A percentile compares a stretch with the other conserved stretches of the same genome.
These are phyloP conservation scores for Aurelia aurita complex sp. Pacific DNA, from an alignment of 30 jellyfish, hydroid and myxozoan species.

Conservation along the genomic window DNA sequence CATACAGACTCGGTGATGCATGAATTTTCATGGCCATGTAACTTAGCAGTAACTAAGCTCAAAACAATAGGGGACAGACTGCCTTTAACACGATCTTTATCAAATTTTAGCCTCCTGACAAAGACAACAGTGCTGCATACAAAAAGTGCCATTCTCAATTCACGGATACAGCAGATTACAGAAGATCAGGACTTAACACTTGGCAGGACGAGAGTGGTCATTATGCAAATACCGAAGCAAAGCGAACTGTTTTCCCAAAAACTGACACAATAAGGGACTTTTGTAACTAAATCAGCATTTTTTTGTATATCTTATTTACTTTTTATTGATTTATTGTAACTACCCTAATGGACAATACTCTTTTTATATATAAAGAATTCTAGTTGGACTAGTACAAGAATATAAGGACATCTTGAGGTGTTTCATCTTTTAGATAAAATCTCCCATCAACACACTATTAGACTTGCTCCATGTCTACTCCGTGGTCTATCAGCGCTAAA, in stretches of 20 bases:
- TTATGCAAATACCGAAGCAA: constrained; percentile 77
- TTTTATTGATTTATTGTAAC: background rate
- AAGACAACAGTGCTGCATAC: constrained; percentile 69
- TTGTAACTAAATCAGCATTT: constrained; percentile 18
- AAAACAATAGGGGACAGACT: too few species aligned
- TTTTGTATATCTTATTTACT: background rate
- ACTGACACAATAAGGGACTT: constrained; percentile 77
- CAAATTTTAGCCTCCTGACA: background rate
- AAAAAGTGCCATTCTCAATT: constrained; percentile 87
- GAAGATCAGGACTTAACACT: constrained; percentile 83
- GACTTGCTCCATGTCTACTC: too few species aligned
- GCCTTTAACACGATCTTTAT: too few species aligned
- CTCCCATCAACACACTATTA: too few species aligned
- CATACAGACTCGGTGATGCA: too few species aligned
- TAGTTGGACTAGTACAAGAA: constrained; percentile 17
- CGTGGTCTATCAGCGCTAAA: too few species aligned
- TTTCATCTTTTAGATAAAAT: too few species aligned
- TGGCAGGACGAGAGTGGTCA: constrained; percentile 93
- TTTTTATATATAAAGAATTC: background rate
- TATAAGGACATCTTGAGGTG: background rate
- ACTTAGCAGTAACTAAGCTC: too few species aligned
- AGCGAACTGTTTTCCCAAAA: constrained; percentile 41
- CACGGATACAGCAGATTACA: constrained; percentile 92
- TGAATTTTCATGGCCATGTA: too few species aligned
- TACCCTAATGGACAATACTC: too few species aligned